A percentile compares a stretch with the other conserved stretches of the same genome.
Evolutionary conservation across 2,113 vertebrate species (phyloP).

Genomic region (Leptodactylus fuscus): DNA sequence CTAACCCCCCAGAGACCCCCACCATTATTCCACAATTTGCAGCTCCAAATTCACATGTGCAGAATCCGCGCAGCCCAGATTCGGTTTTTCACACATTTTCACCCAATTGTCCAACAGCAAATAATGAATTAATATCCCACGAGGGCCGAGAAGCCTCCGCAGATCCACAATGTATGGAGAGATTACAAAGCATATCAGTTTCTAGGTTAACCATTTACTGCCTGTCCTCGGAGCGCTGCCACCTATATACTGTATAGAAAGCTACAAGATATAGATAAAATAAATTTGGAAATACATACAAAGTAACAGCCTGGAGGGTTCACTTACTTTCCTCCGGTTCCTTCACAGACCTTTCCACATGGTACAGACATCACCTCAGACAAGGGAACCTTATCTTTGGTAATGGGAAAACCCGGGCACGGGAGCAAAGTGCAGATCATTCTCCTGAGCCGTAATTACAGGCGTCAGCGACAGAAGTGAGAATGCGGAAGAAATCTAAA

Average conservation of each 20-base stretch:
- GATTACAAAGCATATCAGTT: not conserved
- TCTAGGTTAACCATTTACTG: not conserved
- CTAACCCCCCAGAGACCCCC: not conserved
- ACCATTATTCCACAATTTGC: not conserved
- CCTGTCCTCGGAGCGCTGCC: not conserved
- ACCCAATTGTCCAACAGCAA: slow-evolving; percentile 15
- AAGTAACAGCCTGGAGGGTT: not conserved
- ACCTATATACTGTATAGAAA: not conserved
- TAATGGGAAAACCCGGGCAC: slow-evolving; percentile 61
- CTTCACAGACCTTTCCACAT: not conserved
- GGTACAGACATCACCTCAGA: not conserved
- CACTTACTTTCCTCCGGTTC: slow-evolving; percentile 6
- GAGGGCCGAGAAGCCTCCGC: not conserved
- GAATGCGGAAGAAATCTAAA: not conserved
- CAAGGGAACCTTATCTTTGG: not conserved
- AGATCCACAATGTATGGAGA: not conserved
- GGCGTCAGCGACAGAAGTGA: slow-evolving; percentile 64
- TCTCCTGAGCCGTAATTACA: slow-evolving; percentile 68
- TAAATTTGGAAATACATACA: not conserved
- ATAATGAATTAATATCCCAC: not conserved
- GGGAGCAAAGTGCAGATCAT: slow-evolving; percentile 75
- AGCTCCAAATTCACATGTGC: not conserved
- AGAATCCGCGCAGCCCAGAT: not conserved
- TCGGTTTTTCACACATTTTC: not conserved
- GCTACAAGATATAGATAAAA: not conserved